Conservation (phyloP, 2,888 invertebrate genomes). For the Limnephilus marmoratus region DNA sequence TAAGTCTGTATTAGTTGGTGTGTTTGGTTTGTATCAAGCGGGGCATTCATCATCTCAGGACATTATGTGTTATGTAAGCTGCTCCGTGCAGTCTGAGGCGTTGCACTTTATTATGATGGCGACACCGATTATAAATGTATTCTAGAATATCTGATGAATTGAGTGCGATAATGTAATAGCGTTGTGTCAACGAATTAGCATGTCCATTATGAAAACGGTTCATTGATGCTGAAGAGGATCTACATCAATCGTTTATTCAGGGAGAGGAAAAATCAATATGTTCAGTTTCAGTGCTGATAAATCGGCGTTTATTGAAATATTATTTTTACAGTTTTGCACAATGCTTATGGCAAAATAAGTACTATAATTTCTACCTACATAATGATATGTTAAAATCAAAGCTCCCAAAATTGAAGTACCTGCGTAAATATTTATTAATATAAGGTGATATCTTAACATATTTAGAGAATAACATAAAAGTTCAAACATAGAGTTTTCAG, state of each 20-base stretch:
- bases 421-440: not conserved
- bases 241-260: not conserved
- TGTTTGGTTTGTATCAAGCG: conserved; percentile 49
- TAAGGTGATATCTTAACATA: not conserved
- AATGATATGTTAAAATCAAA: not conserved
- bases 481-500: too few species aligned
- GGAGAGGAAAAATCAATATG: not conserved
- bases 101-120: conserved; percentile 23
- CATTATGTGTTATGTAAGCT: conserved; percentile 39
- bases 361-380: too few species aligned
- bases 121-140: conserved; percentile 22
- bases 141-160: conserved; percentile 45
- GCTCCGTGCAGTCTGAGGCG: conserved; percentile 41
- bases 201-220: conserved; percentile 30
- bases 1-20: conserved; percentile 37
- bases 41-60: conserved; percentile 36
- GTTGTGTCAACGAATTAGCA: conserved; percentile 39
- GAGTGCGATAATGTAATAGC: conserved; percentile 20
- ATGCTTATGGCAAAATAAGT: too few species aligned
- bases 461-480: not conserved
- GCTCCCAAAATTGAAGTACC: not conserved
- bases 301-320: too few species aligned
- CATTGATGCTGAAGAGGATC: not conserved
- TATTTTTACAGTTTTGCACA: too few species aligned
- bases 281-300: too few species aligned